Base-by-base conservation (phyloP, 1,140 invertebrate species). In the Eufriesea mexicana region DNA sequence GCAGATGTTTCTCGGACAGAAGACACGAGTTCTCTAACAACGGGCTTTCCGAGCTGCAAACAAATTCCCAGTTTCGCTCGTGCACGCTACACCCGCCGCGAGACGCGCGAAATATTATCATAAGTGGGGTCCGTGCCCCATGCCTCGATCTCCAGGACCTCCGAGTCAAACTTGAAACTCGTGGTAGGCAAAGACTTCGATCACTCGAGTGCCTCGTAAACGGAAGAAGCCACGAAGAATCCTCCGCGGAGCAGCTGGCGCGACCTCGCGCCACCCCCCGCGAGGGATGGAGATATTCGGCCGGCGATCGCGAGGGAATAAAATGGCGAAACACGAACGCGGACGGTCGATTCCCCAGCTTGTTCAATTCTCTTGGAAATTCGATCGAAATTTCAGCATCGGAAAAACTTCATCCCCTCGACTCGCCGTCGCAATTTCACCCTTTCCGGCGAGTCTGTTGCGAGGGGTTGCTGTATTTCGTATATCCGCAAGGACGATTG, bases 91-190 rank as follows among this genome's bases (percentile, higher is more conserved):
- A 80, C 83, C 87, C 87, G 80, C 80, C 47, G 59, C 64, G 54
- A 70, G 84, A 87, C 88, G 64, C 59, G 79, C 79, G 61, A 89
- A 82, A 89, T 89, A 86, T 89, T 89, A 86, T 79, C 82, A 85
- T 35, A 35, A 35, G 35, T 4, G 35, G 35, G n/a, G n/a, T n/a
- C n/a, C n/a, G n/a, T n/a, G n/a, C n/a, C n/a, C n/a, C n/a, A n/a
- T n/a, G n/a, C n/a, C n/a, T n/a, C n/a, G n/a, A n/a, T n/a, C 4
- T 35, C 35, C 1, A 35, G 35, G 1, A 35, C 35, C 35, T 35
- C 35, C 1, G 35, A 1, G 35, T 35, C 35, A 35, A 4, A 1
- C 35, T 4, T 35, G 1, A 35, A 35, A 35, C 35, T 35, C 35
- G 4, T 1, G 35, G 35, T 35, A 35, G 35, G 4, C 35, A 4